Percentiles rank a stretch among this genome's conserved stretches.
Evolutionary conservation across 2,113 vertebrate genomes (phyloP).

Genomic region (Trogon melanurus): DNA sequence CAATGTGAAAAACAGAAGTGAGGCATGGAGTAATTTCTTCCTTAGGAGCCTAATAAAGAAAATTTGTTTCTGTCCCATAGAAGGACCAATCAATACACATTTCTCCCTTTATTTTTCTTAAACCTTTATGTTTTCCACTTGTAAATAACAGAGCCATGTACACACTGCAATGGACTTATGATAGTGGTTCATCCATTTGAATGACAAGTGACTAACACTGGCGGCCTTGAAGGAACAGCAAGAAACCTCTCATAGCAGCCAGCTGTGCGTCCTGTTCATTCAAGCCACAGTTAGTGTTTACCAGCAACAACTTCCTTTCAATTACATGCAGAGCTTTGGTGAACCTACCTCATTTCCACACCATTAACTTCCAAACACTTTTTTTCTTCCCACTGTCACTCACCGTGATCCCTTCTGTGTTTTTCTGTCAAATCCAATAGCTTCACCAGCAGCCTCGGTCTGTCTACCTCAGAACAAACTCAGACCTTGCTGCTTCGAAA

Average conservation of each 20-base stretch:
- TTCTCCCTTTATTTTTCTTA: background rate
- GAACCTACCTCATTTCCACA: slow-evolving; percentile 44
- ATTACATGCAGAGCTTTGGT: slow-evolving; percentile 6
- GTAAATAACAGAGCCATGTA: background rate
- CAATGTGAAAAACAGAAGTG: background rate
- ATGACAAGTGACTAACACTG: background rate
- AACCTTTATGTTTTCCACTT: background rate
- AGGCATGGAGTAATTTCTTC: background rate
- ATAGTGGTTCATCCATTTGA: background rate
- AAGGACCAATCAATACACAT: background rate
- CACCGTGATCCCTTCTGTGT: slow-evolving; percentile 1
- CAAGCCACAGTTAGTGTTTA: slow-evolving; percentile 22
- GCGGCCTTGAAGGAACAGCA: background rate
- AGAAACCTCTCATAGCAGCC: background rate
- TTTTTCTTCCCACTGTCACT: slow-evolving; percentile 39
- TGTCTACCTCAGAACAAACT: background rate
- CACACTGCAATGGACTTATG: background rate
- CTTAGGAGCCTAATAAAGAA: background rate
- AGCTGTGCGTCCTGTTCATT: background rate
- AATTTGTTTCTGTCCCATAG: background rate
- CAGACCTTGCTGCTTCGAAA: background rate
- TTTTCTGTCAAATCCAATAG: slow-evolving; percentile 51
- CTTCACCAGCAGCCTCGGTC: background rate
- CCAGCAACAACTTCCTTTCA: slow-evolving; percentile 21
- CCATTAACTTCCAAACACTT: slow-evolving; percentile 44